Conservation (phyloP, 2,888 invertebrate species). For the Sclerodermus sp. region DNA sequence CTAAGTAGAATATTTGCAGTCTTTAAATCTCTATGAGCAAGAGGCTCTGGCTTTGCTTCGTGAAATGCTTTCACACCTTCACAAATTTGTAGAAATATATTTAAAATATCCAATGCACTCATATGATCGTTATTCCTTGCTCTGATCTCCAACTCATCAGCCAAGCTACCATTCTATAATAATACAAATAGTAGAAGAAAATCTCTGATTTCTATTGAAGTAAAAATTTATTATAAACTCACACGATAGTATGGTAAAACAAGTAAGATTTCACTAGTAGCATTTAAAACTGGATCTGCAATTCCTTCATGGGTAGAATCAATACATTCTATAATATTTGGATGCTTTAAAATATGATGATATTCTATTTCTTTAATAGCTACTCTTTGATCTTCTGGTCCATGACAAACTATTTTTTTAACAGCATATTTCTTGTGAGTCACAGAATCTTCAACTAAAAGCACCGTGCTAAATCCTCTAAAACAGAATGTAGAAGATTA, state of each 20-base stretch:
- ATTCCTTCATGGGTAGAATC: slow-evolving; percentile 69
- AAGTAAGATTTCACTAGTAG: slow-evolving; percentile 72
- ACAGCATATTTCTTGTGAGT: slow-evolving; percentile 73
- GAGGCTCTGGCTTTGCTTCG: slow-evolving; percentile 69
- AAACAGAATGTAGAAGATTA: not conserved
- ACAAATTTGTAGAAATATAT: slow-evolving; percentile 73
- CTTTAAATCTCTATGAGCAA: slow-evolving; percentile 84
- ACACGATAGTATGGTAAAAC: slow-evolving; percentile 76
- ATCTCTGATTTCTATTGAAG: not conserved
- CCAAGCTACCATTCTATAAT: slow-evolving; percentile 72
- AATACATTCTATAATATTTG: slow-evolving; percentile 72
- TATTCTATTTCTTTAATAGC: slow-evolving; percentile 76
- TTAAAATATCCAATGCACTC: slow-evolving; percentile 67
- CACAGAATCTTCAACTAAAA: slow-evolving; percentile 70
- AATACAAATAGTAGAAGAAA: not conserved
- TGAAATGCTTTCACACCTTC: slow-evolving; percentile 76
- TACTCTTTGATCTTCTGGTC: slow-evolving; percentile 72
- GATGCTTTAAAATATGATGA: slow-evolving; percentile 70
- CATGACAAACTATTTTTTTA: slow-evolving; percentile 80
- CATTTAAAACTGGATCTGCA: slow-evolving; percentile 68
- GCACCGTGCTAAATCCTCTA: slow-evolving; percentile 82
- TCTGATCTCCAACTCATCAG: slow-evolving; percentile 68
- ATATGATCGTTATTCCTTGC: slow-evolving; percentile 65
- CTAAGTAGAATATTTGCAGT: slow-evolving; percentile 80
- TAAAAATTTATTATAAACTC: slow-evolving; percentile 24